phyloP scores from a whole-genome alignment of 1,140 invertebrate species.

The Bilobella aurantiaca region DNA sequence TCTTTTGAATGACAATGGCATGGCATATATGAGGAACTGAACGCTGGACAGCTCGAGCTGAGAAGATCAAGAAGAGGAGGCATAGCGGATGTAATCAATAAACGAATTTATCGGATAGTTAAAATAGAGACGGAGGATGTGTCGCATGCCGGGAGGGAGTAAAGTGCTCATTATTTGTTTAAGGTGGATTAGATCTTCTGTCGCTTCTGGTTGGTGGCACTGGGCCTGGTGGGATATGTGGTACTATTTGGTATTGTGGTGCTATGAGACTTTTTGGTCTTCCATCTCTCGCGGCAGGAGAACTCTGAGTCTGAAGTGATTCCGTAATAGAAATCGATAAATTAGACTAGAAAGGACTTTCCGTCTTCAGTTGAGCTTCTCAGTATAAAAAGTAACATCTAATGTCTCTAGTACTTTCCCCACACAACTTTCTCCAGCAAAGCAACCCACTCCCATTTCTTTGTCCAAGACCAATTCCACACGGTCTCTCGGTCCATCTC shows the following conservation, averaged over 20 bases:
- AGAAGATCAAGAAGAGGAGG: not conserved
- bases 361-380: not conserved
- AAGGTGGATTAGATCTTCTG: not conserved
- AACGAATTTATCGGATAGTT: not conserved
- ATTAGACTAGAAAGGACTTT: constrained; percentile 12
- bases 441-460: not conserved
- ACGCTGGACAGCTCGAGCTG: too few relatives aligned
- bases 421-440: not conserved
- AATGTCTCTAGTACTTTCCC: not conserved
- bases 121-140: not conserved
- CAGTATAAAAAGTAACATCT: not conserved
- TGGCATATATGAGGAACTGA: too few relatives aligned
- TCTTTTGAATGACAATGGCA: too few relatives aligned
- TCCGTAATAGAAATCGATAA: constrained; percentile 23
- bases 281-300: not conserved
- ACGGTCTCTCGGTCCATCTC: not conserved
- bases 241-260: too few relatives aligned
- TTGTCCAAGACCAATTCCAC: not conserved
- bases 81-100: not conserved
- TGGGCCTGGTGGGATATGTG: too few relatives aligned
- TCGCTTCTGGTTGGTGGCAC: too few relatives aligned
- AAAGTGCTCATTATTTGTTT: not conserved
- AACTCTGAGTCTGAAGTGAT: not conserved
- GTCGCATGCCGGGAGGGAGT: not conserved
- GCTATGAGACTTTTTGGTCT: not conserved